A percentile compares a stretch with the other conserved stretches of the same genome.
These are phyloP conservation scores for Drosophila neonasuta DNA, from an alignment of 2,888 invertebrate genomes.

Conservation along the genomic window DNA sequence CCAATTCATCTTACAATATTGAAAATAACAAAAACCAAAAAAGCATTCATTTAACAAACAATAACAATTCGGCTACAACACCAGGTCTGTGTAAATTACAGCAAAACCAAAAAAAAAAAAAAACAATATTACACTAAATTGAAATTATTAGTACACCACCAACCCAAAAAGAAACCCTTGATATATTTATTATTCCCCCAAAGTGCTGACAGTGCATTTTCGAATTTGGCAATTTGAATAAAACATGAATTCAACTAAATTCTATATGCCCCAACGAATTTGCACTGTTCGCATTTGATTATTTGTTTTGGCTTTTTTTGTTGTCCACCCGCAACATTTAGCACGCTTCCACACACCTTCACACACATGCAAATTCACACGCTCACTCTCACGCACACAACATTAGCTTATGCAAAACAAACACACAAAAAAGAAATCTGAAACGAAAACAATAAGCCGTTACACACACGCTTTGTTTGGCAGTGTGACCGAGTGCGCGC, in stretches of 20 bases:
- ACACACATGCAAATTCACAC: constrained; percentile 11
- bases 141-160: constrained; percentile 42
- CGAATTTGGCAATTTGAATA: constrained; percentile 9
- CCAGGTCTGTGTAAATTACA: constrained; percentile 82
- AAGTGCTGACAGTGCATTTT: constrained; percentile 28
- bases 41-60: constrained; percentile 82
- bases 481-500: constrained; percentile 14
- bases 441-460: background rate
- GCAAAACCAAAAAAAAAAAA: constrained; percentile 48
- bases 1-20: constrained; percentile 81
- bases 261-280: constrained; percentile 2
- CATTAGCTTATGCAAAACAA: constrained; percentile 9
- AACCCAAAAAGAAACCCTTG: constrained; percentile 2
- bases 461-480: constrained; percentile 2
- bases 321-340: constrained; percentile 40
- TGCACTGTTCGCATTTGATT: constrained; percentile 16
- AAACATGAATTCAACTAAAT: background rate
- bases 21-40: constrained; percentile 82
- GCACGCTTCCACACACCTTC: constrained; percentile 29
- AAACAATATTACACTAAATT: constrained; percentile 24
- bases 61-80: constrained; percentile 82
- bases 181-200: constrained; percentile 8
- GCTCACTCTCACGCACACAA: constrained; percentile 12
- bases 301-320: constrained; percentile 27
- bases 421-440: background rate